A percentile compares a stretch with the other conserved stretches of the same genome.
phyloP scores from a whole-genome alignment of 2,888 invertebrate genomes.

The Tinea trinotella region DNA sequence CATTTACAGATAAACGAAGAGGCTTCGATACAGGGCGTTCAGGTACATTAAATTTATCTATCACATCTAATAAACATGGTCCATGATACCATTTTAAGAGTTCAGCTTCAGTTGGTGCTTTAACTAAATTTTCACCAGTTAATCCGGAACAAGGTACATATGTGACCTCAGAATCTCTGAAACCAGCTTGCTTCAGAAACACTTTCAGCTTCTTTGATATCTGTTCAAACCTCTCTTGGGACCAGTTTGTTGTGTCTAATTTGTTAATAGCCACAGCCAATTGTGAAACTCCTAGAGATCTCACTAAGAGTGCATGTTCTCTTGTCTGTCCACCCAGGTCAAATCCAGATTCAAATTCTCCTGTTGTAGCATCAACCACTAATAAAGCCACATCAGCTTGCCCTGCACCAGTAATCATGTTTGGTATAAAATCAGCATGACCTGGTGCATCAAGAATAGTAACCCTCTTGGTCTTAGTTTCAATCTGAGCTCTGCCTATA shows the following conservation, averaged over 20 bases:
- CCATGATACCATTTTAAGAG: conserved; percentile 86
- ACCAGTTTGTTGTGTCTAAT: conserved; percentile 96
- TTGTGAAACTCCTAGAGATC: conserved; percentile 91
- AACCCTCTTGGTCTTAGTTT: conserved; percentile 86
- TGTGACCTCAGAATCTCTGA: conserved; percentile 86
- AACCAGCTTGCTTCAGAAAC: conserved; percentile 93
- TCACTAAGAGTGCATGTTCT: conserved; percentile 95
- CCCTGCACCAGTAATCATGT: conserved; percentile 99
- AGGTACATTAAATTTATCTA: conserved; percentile 90
- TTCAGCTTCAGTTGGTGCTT: conserved; percentile 75
- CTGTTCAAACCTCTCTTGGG: conserved; percentile 90
- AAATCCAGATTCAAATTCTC: conserved; percentile 99
- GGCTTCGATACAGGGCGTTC: conserved; percentile 90
- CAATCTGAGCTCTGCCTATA: conserved; percentile 93
- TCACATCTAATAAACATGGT: conserved; percentile 86
- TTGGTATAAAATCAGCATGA: conserved; percentile 99
- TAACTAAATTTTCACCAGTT: conserved; percentile 92
- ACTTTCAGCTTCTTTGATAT: conserved; percentile 85
- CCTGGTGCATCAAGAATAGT: conserved; percentile 97
- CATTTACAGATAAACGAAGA: conserved; percentile 92
- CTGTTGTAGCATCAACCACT: conserved; percentile 95
- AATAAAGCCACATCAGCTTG: conserved; percentile 98
- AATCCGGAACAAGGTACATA: conserved; percentile 97
- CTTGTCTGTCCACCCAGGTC: conserved; percentile 98
- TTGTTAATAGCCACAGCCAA: conserved; percentile 97